phyloP scores from a whole-genome alignment of 2,888 invertebrate genomes.

The Nemotelus pantherinus region DNA sequence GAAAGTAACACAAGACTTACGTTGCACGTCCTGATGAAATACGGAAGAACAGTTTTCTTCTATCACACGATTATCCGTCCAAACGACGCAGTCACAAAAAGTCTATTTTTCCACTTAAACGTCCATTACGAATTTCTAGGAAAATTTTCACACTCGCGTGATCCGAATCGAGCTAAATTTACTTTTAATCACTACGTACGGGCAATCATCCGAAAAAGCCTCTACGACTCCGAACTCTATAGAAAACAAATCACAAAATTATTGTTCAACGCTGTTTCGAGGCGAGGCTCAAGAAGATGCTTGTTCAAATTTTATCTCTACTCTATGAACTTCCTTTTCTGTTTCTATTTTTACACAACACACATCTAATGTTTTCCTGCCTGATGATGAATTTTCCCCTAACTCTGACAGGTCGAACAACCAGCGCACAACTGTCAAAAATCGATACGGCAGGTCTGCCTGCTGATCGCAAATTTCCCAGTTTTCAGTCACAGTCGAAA shows the following conservation, averaged over 20 bases:
- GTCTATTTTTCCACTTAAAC: too few species aligned
- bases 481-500: neutral
- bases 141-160: too few species aligned
- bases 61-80: too few species aligned
- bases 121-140: too few species aligned
- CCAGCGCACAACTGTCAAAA: slow-evolving; percentile 13
- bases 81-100: too few species aligned
- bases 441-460: slow-evolving; percentile 14
- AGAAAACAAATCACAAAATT: too few species aligned
- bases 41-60: too few species aligned
- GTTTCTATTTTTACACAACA: neutral
- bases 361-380: slow-evolving; percentile 2
- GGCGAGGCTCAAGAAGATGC: too few species aligned
- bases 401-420: neutral
- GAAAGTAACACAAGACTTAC: too few species aligned
- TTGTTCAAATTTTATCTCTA: too few species aligned
- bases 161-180: neutral
- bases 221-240: neutral
- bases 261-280: too few species aligned
- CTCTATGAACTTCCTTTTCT: neutral
- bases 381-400: neutral
- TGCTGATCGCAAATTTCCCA: slow-evolving; percentile 7
- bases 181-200: neutral
- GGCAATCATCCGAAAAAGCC: neutral
- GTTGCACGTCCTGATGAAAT: too few species aligned